Base-by-base conservation (phyloP, 1,140 invertebrate genomes). In the Drosophila varians region DNA sequence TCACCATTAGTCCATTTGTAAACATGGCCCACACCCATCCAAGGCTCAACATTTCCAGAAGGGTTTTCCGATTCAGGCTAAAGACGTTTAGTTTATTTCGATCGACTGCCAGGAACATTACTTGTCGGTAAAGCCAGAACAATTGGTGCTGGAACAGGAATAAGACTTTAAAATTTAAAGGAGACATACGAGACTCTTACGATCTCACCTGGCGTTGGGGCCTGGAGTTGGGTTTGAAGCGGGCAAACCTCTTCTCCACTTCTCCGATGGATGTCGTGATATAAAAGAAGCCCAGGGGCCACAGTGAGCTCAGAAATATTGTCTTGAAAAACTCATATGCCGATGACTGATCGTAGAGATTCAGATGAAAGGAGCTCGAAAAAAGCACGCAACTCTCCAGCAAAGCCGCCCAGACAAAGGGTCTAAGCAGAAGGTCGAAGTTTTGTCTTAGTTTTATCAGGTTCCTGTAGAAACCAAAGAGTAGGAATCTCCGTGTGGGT, bases 21-120 rank as follows among this genome's bases (percentile, higher is more conserved):
- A 80, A 80, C 77, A 80, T 80, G 18, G 52, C 21, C 2, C 42
- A 58, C 1, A 68, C 2, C 77, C 77, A 80, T 8, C 40, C 48
- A 12, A 46, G 21, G 16, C 36, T 53, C 1, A 82, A 4, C 1
- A 34, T 8, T 3, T 76, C 53, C 11, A 82, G n/a, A 43, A 73
- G 26, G 12, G 46, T 40, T n/a, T 47, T 42, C 1, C 49, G 61
- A 21, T 58, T 46, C 2, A 77, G 7, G 0, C 19, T 12, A 16
- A 82, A 82, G 7, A 69, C 28, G 34, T 64, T 73, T 0, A 54
- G 2, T 0, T 34, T 19, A 18, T 25, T 64, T 19, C 14, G 49
- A 28, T 61, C 28, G 2, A 1, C 4, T 3, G 28, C 36, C 0
- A 5, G 19, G 5, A 14, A 11, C 2, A 45, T 9, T 0, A 58